Evolutionary conservation across 2,888 invertebrate species (phyloP).

Genomic region (Eledona agricola): DNA sequence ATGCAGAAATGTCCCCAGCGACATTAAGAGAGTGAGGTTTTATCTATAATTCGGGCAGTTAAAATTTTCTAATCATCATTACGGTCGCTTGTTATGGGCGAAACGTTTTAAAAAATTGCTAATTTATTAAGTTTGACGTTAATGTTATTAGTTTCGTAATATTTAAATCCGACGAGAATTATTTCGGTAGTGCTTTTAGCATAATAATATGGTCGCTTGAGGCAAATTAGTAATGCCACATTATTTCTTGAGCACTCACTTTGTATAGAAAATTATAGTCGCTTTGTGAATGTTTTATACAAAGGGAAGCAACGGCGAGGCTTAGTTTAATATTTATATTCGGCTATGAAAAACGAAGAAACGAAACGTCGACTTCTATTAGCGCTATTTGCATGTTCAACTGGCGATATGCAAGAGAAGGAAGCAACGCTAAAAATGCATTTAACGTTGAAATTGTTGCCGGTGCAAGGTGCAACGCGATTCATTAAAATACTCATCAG

Average conservation of each 20-base stretch:
- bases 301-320: constrained; percentile 7
- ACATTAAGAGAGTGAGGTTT: too few species aligned
- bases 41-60: constrained; percentile 22
- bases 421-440: too few species aligned
- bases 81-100: constrained; percentile 21
- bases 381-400: too few species aligned
- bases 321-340: constrained; percentile 8
- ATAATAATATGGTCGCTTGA: constrained; percentile 19
- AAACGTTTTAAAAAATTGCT: constrained; percentile 19
- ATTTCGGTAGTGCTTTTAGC: constrained; percentile 19
- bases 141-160: constrained; percentile 20
- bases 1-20: constrained; percentile 11
- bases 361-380: too few species aligned
- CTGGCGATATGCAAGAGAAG: too few species aligned
- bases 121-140: constrained; percentile 22
- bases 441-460: too few species aligned
- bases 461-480: too few species aligned
- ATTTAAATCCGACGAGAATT: constrained; percentile 8
- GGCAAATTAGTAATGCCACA: constrained; percentile 25
- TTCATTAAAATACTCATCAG: too few species aligned
- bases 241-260: constrained; percentile 11
- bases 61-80: constrained; percentile 29
- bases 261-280: constrained; percentile 16
- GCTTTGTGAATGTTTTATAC: constrained; percentile 10
- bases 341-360: too few species aligned